A percentile compares a stretch with the other conserved stretches of the same genome.
Evolutionary conservation across 1,140 invertebrate genomes (phyloP).

Genomic region (Apis cerana): DNA sequence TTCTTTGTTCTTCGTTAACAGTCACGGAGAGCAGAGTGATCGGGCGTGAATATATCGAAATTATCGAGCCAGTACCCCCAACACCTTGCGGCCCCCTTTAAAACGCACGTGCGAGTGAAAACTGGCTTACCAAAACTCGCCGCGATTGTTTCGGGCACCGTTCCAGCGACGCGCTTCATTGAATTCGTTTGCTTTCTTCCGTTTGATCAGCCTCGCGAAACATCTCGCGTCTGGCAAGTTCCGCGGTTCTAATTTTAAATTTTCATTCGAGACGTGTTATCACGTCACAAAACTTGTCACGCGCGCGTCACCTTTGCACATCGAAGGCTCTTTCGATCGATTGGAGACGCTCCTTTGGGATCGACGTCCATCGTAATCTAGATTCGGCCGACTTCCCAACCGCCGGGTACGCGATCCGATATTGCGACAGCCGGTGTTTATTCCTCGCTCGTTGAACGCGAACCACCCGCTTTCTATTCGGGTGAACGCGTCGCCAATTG

Average conservation of each 20-base stretch:
- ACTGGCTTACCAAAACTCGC: conserved; percentile 2
- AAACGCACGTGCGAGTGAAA: conserved; percentile 47
- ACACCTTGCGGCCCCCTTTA: conserved; percentile 11
- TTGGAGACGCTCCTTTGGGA: neutral
- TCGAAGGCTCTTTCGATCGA: too few species aligned
- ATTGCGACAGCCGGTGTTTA: conserved; percentile 43
- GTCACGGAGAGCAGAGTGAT: neutral
- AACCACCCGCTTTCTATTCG: conserved; percentile 3
- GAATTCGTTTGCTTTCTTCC: conserved; percentile 53
- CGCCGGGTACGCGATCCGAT: conserved; percentile 3
- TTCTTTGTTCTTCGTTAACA: conserved; percentile 26
- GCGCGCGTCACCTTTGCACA: neutral
- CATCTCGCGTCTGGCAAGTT: neutral
- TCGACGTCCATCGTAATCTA: neutral
- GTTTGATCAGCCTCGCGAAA: conserved; percentile 11
- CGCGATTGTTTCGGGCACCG: conserved; percentile 44
- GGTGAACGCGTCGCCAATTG: neutral
- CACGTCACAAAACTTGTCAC: too few species aligned
- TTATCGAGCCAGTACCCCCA: too few species aligned
- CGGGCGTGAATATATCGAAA: conserved; percentile 36
- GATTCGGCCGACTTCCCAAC: conserved; percentile 4
- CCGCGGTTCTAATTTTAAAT: neutral
- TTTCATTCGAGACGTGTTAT: neutral
- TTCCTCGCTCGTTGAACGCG: conserved; percentile 30
- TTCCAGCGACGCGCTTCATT: conserved; percentile 37